Percentiles rank a stretch among this genome's conserved stretches.
Evolutionary conservation across 2,888 invertebrate species (phyloP).

Genomic region (Sesia bembeciformis): DNA sequence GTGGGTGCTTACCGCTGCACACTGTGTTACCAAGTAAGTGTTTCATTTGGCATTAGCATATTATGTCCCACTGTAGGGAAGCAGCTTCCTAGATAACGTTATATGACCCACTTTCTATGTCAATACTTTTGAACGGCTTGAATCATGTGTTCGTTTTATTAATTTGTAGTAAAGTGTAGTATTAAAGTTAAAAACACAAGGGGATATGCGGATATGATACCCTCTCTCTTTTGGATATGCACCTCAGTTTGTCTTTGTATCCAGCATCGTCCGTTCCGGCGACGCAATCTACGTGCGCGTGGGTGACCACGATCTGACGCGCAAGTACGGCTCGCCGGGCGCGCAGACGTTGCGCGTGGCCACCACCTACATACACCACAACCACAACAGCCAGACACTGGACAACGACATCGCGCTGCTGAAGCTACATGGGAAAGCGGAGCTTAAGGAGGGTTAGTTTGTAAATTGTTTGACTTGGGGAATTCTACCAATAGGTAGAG

Average conservation of each 20-base stretch:
- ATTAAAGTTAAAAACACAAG: too few species aligned
- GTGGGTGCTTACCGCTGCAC: constrained; percentile 95
- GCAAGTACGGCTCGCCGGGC: constrained; percentile 92
- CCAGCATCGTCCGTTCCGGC: constrained; percentile 92
- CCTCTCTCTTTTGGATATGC: too few species aligned
- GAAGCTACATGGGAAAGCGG: constrained; percentile 91
- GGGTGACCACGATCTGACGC: constrained; percentile 92
- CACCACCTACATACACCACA: constrained; percentile 95
- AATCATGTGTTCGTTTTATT: too few species aligned
- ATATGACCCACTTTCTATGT: not conserved
- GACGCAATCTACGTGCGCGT: constrained; percentile 95
- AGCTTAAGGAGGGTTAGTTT: constrained; percentile 83
- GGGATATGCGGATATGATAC: too few species aligned
- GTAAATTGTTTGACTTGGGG: not conserved
- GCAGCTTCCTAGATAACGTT: too few species aligned
- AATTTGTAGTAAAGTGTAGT: too few species aligned
- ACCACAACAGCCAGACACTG: constrained; percentile 94
- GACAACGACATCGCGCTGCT: constrained; percentile 95
- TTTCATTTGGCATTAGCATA: not conserved
- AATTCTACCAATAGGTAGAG: too few species aligned
- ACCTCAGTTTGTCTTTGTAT: not conserved
- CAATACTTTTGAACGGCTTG: too few species aligned
- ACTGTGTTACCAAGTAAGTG: constrained; percentile 93
- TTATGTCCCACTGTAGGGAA: not conserved
- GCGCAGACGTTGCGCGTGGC: constrained; percentile 93